A percentile compares a stretch with the other conserved stretches of the same genome.
Conservation (phyloP, 2,113 vertebrate species). For the Salvelinus fontinalis region DNA sequence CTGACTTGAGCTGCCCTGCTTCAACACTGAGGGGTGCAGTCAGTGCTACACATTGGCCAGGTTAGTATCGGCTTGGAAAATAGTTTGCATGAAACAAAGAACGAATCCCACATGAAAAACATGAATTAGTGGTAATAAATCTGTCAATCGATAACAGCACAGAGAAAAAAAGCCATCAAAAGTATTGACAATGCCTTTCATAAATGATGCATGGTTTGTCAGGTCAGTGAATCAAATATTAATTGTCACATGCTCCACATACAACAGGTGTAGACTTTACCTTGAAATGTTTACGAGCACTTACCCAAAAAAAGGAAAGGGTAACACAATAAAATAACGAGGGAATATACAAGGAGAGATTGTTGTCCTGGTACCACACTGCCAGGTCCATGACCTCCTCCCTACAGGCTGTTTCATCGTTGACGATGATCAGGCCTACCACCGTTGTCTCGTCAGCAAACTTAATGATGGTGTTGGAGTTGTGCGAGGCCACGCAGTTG, state of each 20-base stretch:
- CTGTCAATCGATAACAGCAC: constrained; percentile 38
- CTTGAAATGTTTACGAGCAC: neutral
- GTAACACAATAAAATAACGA: too few species aligned
- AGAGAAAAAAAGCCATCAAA: constrained; percentile 39
- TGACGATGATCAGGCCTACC: too few species aligned
- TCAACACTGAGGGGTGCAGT: constrained; percentile 32
- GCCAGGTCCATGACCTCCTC: too few species aligned
- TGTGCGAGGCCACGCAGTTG: too few species aligned
- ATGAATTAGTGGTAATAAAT: constrained; percentile 30
- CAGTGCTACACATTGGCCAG: constrained; percentile 2
- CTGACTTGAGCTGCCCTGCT: constrained; percentile 19
- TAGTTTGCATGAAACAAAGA: constrained; percentile 26
- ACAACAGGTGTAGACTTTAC: too few species aligned
- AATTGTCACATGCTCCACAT: constrained; percentile 36
- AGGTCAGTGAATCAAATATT: constrained; percentile 32
- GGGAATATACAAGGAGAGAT: too few species aligned
- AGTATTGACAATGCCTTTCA: constrained; percentile 48
- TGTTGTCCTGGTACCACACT: too few species aligned
- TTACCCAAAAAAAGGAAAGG: too few species aligned
- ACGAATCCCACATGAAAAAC: constrained; percentile 5
- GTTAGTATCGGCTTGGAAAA: neutral
- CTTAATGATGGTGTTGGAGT: too few species aligned
- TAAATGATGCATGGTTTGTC: constrained; percentile 42
- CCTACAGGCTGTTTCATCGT: too few species aligned
- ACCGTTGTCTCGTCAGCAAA: too few species aligned